Base-by-base conservation (phyloP, 2,888 invertebrate species). In the Cepaea hortensis region DNA sequence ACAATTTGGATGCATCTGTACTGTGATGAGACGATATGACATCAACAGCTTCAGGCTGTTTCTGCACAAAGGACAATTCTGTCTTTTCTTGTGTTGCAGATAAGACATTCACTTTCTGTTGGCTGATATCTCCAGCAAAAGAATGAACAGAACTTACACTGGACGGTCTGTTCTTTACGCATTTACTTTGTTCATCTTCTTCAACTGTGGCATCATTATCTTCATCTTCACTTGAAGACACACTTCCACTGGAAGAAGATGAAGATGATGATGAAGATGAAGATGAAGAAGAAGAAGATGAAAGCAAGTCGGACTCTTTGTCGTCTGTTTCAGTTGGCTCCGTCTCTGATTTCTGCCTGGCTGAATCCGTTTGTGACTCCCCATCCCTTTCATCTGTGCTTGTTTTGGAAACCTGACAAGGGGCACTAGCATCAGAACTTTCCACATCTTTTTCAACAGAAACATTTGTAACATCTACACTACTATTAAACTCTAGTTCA, bases 311-410 rank as follows among this genome's bases (percentile, higher is more conserved):
- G 6, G 86, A 87, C 35, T 48, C 70, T n/a, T 88, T 83, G 15
- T 90, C 89, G 70, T 88, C 89, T 65, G 89, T 83, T n/a, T 91
- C 91, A 72, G 65, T 84, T 13, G 65, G 46, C 35, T 65, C 73
- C 61, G 48, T 76, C 55, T 55, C 55, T 55, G 55, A 6, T 11
- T 55, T 55, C n/a, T 18, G 7, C 46, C 46, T 75, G 48, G 35
- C 48, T 20, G 23, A 20, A 18, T 46, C 48, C 23, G 62, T 65
- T 76, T 62, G 62, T 76, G 76, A 35, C n/a, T 48, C 15, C 3
- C 9, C 20, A 18, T 48, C 13, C 9, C 2, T 46, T 35, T 48
- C 50, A 46, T 68, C 70, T 11, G 50, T n/a, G 48, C 48, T 50
- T 70, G 15, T 20, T 70, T 48, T 7, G 9, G 48, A 11, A n/a